Evolutionary conservation across 2,888 invertebrate species (phyloP), one percentile per base, ranked within the genome.

Genomic region (Saturnia japonica): DNA sequence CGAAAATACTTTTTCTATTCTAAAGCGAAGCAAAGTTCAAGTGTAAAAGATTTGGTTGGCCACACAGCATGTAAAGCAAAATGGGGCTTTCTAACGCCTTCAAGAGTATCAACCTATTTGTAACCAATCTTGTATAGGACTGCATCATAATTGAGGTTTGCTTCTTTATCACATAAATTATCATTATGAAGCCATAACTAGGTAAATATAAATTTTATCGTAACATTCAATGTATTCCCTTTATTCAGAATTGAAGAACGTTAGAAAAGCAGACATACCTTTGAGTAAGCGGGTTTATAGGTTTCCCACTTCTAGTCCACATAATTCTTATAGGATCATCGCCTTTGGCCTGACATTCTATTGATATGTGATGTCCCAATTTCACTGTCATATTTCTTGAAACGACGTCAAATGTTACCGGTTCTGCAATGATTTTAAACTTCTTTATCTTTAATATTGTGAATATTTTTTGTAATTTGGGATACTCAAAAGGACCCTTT

Each of bases 321-420:
- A 95, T 95, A 62, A 98, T 96, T 78, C 96, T 95, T 74, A 98
- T 96, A 1, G 98, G 98, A 82, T 96, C 96, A 85, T 98, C 98
- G 8, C 98, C 98, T 82, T 96, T 96, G 1, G 97, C 97, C 77
- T 96, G 96, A 83, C 98, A 98, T 74, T 96, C 95, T 76, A 98
- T 92, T 2, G 95, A 95, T 14, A 97, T 95, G 25, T 96, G 96
- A 79, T 96, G 96, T 9, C 97, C 97, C 67, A 97, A 95, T 78
- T 96, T 96, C 0, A 97, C 96, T 47, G 97, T 97, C 76, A 97
- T 94, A 84, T 97, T 97, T 76, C 95, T 95, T 70, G 96, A 94
- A 34, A 95, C 86, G 67, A 95, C 92, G 79, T 96, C 97, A 83
- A 97, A 97, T 77, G 96, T 95, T n/a, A 96, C 97, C 3, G 97